Evolutionary conservation across 2,888 invertebrate species (phyloP).

Genomic region (Drosophila yooni): DNA sequence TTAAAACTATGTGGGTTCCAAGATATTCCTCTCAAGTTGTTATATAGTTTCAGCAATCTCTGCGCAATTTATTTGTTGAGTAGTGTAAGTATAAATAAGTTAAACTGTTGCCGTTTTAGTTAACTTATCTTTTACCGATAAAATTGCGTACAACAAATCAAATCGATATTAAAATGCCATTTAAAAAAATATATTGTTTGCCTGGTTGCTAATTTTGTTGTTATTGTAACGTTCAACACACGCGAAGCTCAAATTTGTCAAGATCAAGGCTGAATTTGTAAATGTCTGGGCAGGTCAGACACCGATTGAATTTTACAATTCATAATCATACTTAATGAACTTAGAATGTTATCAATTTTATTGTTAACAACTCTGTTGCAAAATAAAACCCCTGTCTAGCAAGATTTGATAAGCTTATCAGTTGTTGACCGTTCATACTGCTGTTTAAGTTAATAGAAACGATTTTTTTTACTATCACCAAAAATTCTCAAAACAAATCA

Average conservation of each 20-base stretch:
- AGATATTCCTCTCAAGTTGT: not conserved
- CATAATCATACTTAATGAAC: slow-evolving; percentile 14
- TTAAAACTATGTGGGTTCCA: not conserved
- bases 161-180: slow-evolving; percentile 26
- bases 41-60: not conserved
- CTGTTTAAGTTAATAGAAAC: not conserved
- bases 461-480: not conserved
- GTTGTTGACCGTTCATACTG: not conserved
- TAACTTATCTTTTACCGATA: not conserved
- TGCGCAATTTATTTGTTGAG: not conserved
- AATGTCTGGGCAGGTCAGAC: not conserved
- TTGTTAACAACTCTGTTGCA: too few species aligned
- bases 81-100: not conserved
- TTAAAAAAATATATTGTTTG: not conserved
- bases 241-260: slow-evolving; percentile 23
- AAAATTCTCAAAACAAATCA: not conserved
- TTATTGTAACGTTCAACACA: slow-evolving; percentile 6
- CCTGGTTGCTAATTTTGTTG: not conserved
- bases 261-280: slow-evolving; percentile 1
- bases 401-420: not conserved
- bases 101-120: not conserved
- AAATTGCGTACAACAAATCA: not conserved
- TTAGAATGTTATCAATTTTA: not conserved
- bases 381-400: not conserved
- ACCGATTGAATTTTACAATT: slow-evolving; percentile 8